Base-by-base conservation (phyloP, 2,888 invertebrate genomes). In the Ectemnius continuus region DNA sequence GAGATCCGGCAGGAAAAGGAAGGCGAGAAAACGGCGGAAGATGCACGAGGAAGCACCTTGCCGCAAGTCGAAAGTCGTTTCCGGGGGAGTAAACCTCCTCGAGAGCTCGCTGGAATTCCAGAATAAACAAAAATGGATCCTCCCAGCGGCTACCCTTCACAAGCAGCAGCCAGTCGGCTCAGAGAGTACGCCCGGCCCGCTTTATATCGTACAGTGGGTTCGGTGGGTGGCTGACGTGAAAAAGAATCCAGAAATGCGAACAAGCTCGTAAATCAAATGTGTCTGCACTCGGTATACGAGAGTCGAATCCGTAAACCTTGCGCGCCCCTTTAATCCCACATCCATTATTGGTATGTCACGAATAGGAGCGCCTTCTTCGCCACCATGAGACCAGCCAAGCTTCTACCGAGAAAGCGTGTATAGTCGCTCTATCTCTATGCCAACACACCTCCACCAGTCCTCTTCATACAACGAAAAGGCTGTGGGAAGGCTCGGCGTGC, bases 311-410 rank as follows among this genome's bases (percentile, higher is more conserved):
- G 76, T 74, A 72, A 80, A 81, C 78, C 83, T 73, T 75, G 69
- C 76, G 36, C 36, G 78, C 79, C 77, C 80, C 82, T 83, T 83
- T 83, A 83, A 83, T 83, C 84, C 80, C 75, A 76, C 81, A 83
- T 83, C 84, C 84, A 82, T 83, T 84, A 84, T 83, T 83, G 84
- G 79, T 78, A 82, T 76, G 84, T 83, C 82, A 80, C 71, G 80
- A 74, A 77, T 84, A 80, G 80, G 80, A 80, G 79, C 73, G 78
- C 72, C 75, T 81, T 75, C 82, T 77, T 78, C 78, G 23, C 26
- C 47, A 45, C 23, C 18, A 28, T 45, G 20, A 28, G 5, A 36
- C 1, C 36, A 8, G 36, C 36, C 6, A 36, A 36, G 6, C 1
- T 36, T 11, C 36, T 36, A 8, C 36, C 3, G 23, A 23, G 23